Conservation (phyloP, 1,140 invertebrate genomes). For the Eubasilissa regina region DNA sequence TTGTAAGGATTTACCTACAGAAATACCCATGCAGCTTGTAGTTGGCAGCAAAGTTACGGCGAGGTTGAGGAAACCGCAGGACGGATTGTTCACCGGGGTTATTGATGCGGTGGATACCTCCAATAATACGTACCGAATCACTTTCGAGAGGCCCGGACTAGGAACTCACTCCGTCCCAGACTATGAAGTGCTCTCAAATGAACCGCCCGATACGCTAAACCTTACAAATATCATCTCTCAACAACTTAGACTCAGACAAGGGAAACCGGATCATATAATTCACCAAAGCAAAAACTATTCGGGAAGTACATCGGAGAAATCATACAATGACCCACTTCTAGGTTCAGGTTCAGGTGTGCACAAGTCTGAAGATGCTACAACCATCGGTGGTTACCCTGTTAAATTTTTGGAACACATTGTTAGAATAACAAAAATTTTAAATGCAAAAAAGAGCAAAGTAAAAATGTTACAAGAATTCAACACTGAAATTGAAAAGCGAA, state of each 20-base stretch:
- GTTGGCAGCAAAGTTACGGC: conserved; percentile 98
- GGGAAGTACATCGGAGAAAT: conserved; percentile 52
- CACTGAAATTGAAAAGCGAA: conserved; percentile 89
- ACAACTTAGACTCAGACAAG: conserved; percentile 81
- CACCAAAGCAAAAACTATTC: conserved; percentile 58
- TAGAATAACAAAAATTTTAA: conserved; percentile 88
- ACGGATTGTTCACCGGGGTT: conserved; percentile 96
- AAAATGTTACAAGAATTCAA: conserved; percentile 90
- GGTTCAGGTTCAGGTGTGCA: conserved; percentile 67
- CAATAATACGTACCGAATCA: conserved; percentile 97
- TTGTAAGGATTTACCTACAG: conserved; percentile 92
- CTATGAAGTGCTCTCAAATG: conserved; percentile 96
- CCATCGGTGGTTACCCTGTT: conserved; percentile 87
- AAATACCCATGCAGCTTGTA: conserved; percentile 96
- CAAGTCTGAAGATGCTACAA: conserved; percentile 67
- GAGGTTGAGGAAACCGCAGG: conserved; percentile 91
- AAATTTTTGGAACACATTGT: conserved; percentile 91
- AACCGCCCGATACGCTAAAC: conserved; percentile 91
- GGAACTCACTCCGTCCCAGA: conserved; percentile 97
- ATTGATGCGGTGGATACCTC: conserved; percentile 98
- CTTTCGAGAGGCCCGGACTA: conserved; percentile 93
- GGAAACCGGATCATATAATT: conserved; percentile 70
- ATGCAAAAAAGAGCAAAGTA: conserved; percentile 88
- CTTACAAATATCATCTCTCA: conserved; percentile 88
- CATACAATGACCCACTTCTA: conserved; percentile 72